phyloP scores from a whole-genome alignment of 1,140 invertebrate species.

The Pemphigus obesinymphae region DNA sequence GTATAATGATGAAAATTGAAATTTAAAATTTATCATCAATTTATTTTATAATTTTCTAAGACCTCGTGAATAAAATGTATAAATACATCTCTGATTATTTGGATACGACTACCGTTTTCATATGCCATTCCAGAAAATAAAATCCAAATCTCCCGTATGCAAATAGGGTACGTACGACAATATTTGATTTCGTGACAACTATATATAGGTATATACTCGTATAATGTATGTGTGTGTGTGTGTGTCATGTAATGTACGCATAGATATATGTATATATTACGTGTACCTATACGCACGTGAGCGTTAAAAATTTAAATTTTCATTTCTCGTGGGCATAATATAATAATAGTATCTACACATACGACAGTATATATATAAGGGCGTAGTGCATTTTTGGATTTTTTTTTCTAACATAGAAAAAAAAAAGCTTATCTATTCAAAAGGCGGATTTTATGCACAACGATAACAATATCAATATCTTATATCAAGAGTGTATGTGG shows the following conservation, averaged over 20 bases:
- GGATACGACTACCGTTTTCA: neutral
- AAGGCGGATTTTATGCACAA: neutral
- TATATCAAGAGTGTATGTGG: neutral
- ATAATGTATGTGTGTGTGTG: too few species aligned
- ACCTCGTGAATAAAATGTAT: neutral
- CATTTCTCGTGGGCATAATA: slow-evolving; percentile 2
- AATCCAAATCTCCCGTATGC: neutral
- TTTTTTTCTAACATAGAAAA: neutral
- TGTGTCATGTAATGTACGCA: neutral
- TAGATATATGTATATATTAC: neutral
- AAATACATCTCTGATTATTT: neutral
- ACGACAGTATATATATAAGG: neutral
- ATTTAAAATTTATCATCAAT: neutral
- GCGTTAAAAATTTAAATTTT: slow-evolving; percentile 20
- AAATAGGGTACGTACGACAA: neutral
- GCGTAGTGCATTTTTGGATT: neutral
- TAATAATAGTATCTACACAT: neutral
- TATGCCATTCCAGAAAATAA: neutral
- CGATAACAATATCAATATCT: slow-evolving; percentile 36
- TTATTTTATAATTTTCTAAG: neutral
- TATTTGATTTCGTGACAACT: neutral
- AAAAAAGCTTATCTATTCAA: slow-evolving; percentile 17
- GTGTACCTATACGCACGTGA: neutral
- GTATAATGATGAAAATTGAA: neutral
- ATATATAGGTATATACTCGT: too few species aligned